These are phyloP conservation scores for Pandemis cinnamomeana DNA, from an alignment of 2,888 invertebrate species.

Conservation along the genomic window DNA sequence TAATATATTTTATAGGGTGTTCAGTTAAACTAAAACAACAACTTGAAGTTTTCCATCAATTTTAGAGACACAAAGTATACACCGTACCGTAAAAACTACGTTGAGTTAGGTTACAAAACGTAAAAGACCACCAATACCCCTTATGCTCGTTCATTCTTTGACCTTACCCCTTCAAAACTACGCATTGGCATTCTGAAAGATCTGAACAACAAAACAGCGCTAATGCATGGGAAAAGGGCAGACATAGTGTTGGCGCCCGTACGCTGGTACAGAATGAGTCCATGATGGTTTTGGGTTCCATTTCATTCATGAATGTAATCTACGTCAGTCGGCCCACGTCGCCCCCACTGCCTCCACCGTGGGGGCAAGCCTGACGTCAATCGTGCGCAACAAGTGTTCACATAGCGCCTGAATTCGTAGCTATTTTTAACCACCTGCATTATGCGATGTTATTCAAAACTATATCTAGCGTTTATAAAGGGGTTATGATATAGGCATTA, in stretches of 20 bases:
- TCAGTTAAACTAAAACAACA: too few relatives aligned
- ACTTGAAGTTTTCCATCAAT: too few relatives aligned
- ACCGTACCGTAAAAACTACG: too few relatives aligned
- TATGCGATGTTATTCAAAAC: slow-evolving; percentile 45
- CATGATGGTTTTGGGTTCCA: slow-evolving; percentile 63
- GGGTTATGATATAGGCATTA: background rate
- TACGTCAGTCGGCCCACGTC: slow-evolving; percentile 73
- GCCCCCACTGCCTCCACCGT: slow-evolving; percentile 59
- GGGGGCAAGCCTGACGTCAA: slow-evolving; percentile 76
- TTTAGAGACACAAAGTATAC: too few relatives aligned
- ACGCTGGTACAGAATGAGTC: slow-evolving; percentile 34
- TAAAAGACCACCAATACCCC: too few relatives aligned
- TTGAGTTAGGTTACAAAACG: too few relatives aligned
- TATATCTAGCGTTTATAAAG: slow-evolving; percentile 20
- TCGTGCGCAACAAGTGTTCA: slow-evolving; percentile 78
- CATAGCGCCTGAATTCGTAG: slow-evolving; percentile 59
- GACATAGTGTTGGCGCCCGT: slow-evolving; percentile 1
- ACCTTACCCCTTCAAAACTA: background rate
- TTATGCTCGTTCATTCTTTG: background rate
- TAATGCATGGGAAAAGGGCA: slow-evolving; percentile 1
- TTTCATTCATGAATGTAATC: slow-evolving; percentile 79
- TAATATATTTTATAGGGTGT: too few relatives aligned
- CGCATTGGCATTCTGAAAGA: background rate
- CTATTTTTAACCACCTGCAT: slow-evolving; percentile 74
- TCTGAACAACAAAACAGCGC: background rate